Percentiles rank a stretch among this genome's conserved stretches.
These are phyloP conservation scores for Sebastes itinus DNA, from an alignment of 2,797 vertebrate species.

Conservation along the genomic window DNA sequence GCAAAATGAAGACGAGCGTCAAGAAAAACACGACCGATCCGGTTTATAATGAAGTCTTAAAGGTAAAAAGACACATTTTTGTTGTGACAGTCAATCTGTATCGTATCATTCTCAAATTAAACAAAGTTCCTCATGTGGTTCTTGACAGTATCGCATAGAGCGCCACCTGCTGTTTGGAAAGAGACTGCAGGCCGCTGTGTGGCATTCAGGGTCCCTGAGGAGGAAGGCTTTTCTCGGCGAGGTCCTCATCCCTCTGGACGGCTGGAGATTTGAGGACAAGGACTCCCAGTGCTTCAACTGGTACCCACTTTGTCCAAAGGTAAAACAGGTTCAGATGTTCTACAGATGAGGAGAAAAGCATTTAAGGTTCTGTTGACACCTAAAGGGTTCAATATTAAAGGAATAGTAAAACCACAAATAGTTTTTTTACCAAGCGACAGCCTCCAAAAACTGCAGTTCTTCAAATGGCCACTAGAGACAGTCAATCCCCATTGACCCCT, in stretches of 20 bases:
- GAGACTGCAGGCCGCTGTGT: slow-evolving; percentile 87
- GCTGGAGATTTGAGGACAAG: slow-evolving; percentile 83
- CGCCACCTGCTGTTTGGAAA: slow-evolving; percentile 80
- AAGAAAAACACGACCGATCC: slow-evolving; percentile 89
- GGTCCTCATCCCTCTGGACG: slow-evolving; percentile 84
- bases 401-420: not conserved
- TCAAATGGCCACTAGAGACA: not conserved
- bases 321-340: slow-evolving; percentile 47
- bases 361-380: not conserved
- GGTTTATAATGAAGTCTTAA: slow-evolving; percentile 86
- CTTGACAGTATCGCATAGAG: slow-evolving; percentile 83
- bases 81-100: not conserved
- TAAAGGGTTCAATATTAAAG: not conserved
- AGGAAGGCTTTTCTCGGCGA: slow-evolving; percentile 89
- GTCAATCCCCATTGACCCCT: no score
- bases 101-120: not conserved
- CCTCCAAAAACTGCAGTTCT: no score
- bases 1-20: slow-evolving; percentile 88
- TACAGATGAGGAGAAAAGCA: not conserved
- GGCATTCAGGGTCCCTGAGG: slow-evolving; percentile 87
- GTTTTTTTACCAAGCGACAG: no score
- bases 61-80: slow-evolving; percentile 73
- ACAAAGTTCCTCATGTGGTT: not conserved
- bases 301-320: slow-evolving; percentile 88
- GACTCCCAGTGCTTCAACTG: slow-evolving; percentile 74